Percentiles rank a stretch among this genome's conserved stretches.
phyloP scores from a whole-genome alignment of 2,888 invertebrate species.

The Danaus chrysippus region DNA sequence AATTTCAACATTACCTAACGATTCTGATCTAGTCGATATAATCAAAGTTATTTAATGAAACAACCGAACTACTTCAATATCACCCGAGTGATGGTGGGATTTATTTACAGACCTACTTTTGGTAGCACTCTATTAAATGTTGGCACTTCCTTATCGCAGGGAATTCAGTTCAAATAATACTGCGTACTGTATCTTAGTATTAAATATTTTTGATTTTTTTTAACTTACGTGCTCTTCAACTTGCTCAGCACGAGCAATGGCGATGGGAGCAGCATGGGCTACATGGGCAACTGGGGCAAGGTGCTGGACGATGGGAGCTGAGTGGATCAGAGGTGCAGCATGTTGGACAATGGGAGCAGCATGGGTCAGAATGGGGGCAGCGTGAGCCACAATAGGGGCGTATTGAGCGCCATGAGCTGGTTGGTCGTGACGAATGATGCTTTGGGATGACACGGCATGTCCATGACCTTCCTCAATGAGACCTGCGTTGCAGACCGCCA shows the following conservation, averaged over 20 bases:
- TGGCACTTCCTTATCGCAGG: conserved; percentile 29
- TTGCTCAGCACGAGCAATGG: conserved; percentile 44
- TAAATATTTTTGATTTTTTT: conserved; percentile 7
- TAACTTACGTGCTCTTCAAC: conserved; percentile 38
- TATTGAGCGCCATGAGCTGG: conserved; percentile 49
- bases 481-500: conserved; percentile 71
- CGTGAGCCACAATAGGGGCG: conserved; percentile 42
- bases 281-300: conserved; percentile 42
- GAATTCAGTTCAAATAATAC: conserved; percentile 13
- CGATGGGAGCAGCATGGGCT: conserved; percentile 41
- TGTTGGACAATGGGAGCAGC: conserved; percentile 42
- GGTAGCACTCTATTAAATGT: conserved; percentile 28
- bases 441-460: conserved; percentile 65
- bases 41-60: conserved; percentile 20
- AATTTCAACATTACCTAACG: no score
- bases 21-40: neutral
- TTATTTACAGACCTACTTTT: conserved; percentile 29
- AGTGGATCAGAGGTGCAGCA: conserved; percentile 43
- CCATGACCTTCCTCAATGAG: conserved; percentile 56
- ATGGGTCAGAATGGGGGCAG: conserved; percentile 36
- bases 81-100: conserved; percentile 26
- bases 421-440: conserved; percentile 64
- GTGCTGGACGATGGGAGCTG: conserved; percentile 42
- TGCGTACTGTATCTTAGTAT: conserved; percentile 9
- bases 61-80: conserved; percentile 26